Evolutionary conservation across 2,113 vertebrate species (phyloP).

Genomic region (Acrocephalus kingi): DNA sequence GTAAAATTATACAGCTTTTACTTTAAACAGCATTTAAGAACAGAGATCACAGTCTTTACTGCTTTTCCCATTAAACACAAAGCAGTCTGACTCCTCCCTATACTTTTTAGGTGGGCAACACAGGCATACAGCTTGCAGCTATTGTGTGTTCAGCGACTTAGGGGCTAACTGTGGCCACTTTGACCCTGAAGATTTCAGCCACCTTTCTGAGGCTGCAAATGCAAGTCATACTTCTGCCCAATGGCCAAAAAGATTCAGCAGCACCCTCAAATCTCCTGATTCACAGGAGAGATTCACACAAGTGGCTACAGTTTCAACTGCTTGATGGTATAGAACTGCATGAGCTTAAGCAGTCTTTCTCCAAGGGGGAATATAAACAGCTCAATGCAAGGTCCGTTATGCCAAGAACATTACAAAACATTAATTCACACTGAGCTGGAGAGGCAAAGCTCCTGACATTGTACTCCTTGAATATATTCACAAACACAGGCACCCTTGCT

Average conservation of each 20-base stretch:
- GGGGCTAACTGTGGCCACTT: not conserved
- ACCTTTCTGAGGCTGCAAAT: not conserved
- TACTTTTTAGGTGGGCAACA: not conserved
- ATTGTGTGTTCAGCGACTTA: not conserved
- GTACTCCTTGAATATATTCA: not conserved
- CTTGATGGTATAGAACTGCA: not conserved
- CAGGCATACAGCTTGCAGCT: fast-evolving
- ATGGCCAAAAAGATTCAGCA: not conserved
- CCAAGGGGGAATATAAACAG: not conserved
- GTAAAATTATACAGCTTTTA: not conserved
- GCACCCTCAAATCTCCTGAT: not conserved
- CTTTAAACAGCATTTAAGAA: not conserved
- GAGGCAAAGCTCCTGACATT: not conserved
- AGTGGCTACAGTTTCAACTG: not conserved
- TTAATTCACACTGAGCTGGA: not conserved
- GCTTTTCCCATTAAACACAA: not conserved
- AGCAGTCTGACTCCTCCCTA: not conserved
- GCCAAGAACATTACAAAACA: not conserved
- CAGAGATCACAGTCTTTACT: not conserved
- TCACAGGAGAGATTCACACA: not conserved
- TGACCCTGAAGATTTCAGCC: not conserved
- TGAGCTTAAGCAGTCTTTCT: not conserved
- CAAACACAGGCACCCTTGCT: not conserved
- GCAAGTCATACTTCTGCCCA: not conserved
- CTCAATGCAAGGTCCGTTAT: not conserved